Percentiles rank a stretch among this genome's conserved stretches.
Evolutionary conservation across 2,797 vertebrate species (phyloP).

Genomic region (Trematomus bernacchii): DNA sequence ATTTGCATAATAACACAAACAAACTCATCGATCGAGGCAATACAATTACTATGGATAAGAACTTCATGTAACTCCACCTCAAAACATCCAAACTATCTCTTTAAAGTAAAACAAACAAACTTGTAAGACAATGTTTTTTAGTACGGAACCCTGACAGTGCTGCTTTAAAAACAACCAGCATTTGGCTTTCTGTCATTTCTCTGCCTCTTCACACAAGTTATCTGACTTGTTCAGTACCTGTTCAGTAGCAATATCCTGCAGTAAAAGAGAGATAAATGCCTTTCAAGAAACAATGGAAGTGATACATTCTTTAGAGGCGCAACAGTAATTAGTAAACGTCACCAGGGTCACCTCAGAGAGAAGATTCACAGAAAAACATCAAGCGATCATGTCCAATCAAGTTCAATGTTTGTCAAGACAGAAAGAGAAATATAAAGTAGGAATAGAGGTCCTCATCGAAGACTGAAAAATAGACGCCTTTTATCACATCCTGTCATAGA

Average conservation of each 20-base stretch:
- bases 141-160: slow-evolving; percentile 16
- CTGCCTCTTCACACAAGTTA: background rate
- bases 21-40: too few relatives aligned
- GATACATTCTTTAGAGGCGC: slow-evolving; percentile 63
- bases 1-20: too few relatives aligned
- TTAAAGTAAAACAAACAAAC: background rate
- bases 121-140: slow-evolving; percentile 7
- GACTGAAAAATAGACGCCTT: slow-evolving; percentile 65
- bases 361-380: slow-evolving; percentile 35
- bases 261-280: slow-evolving; percentile 12
- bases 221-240: background rate
- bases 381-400: slow-evolving; percentile 31
- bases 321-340: slow-evolving; percentile 33
- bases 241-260: slow-evolving; percentile 37
- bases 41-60: too few relatives aligned
- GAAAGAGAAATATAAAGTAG: slow-evolving; percentile 39
- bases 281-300: slow-evolving; percentile 4
- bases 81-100: too few relatives aligned
- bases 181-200: slow-evolving; percentile 5
- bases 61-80: too few relatives aligned
- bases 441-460: slow-evolving; percentile 36
- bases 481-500: slow-evolving; percentile 45
- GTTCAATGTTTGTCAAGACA: slow-evolving; percentile 54
- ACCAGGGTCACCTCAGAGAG: slow-evolving; percentile 21
- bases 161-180: slow-evolving; percentile 6